phyloP scores from a whole-genome alignment of 1,140 invertebrate species.

The Drosophila kepulauana region DNA sequence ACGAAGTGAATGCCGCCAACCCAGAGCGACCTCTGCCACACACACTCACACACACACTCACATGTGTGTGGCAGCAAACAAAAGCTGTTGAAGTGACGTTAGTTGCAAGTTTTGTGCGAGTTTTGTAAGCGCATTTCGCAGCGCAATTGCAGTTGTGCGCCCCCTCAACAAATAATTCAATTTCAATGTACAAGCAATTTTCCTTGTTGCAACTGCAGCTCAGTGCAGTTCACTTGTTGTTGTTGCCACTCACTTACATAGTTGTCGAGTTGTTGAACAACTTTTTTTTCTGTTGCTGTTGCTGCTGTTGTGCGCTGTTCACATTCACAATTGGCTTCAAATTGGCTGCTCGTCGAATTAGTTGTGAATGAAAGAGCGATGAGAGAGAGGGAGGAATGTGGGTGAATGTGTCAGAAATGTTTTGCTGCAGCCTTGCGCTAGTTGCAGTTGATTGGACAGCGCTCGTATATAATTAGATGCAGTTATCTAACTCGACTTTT shows the following conservation, averaged over 20 bases:
- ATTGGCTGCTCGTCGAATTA: slow-evolving; percentile 77
- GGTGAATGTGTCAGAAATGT: neutral
- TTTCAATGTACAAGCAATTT: slow-evolving; percentile 75
- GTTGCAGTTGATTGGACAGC: slow-evolving; percentile 53
- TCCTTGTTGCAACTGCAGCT: slow-evolving; percentile 42
- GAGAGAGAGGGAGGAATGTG: neutral
- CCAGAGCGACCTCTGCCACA: neutral
- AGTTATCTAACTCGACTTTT: slow-evolving; percentile 55
- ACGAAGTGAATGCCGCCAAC: slow-evolving; percentile 38
- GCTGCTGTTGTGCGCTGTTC: slow-evolving; percentile 30
- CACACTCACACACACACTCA: slow-evolving; percentile 2
- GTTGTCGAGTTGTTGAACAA: slow-evolving; percentile 78
- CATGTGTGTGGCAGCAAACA: slow-evolving; percentile 52
- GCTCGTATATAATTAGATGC: slow-evolving; percentile 56
- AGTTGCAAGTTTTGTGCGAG: slow-evolving; percentile 34
- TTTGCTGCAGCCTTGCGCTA: slow-evolving; percentile 59
- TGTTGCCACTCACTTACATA: slow-evolving; percentile 74
- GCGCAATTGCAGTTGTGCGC: slow-evolving; percentile 58
- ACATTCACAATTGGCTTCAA: slow-evolving; percentile 76
- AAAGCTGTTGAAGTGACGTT: slow-evolving; percentile 71
- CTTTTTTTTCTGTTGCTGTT: slow-evolving; percentile 9
- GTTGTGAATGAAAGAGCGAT: slow-evolving; percentile 22
- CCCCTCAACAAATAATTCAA: slow-evolving; percentile 72
- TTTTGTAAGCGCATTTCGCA: slow-evolving; percentile 68
- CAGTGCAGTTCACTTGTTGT: slow-evolving; percentile 28